Conservation (phyloP, 30 jellyfish, hydroid and myxozoan species). For the Morbakka virulenta region DNA sequence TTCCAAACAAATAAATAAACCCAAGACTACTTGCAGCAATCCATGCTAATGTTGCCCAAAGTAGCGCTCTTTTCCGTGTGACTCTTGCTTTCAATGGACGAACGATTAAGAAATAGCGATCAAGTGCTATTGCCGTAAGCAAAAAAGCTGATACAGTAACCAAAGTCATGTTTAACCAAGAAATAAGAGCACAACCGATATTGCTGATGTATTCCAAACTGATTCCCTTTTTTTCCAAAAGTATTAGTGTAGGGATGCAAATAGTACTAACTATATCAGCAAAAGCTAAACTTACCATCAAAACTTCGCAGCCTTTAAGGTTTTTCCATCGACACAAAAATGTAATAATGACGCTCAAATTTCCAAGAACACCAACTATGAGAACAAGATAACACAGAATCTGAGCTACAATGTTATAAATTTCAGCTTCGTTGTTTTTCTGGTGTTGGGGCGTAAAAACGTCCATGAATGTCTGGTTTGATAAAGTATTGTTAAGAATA, state of each 20-base stretch:
- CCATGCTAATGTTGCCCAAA: conserved; percentile 46
- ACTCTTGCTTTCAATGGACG: conserved; percentile 78
- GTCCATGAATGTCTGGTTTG: too few species aligned
- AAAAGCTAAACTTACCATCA: conserved; percentile 85
- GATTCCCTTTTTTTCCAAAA: conserved; percentile 26
- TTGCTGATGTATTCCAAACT: conserved; percentile 30
- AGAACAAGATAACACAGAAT: conserved; percentile 49
- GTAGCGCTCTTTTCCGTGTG: conserved; percentile 1
- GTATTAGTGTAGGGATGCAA: conserved; percentile 49
- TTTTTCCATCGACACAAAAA: conserved; percentile 57
- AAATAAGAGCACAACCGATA: conserved; percentile 69
- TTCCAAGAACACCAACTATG: conserved; percentile 70
- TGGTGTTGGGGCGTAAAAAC: too few species aligned
- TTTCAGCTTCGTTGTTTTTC: too few species aligned
- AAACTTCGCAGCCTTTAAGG: conserved; percentile 77
- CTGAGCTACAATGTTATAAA: too few species aligned
- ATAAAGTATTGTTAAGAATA: too few species aligned
- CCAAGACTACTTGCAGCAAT: conserved; percentile 49
- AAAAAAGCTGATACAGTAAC: conserved; percentile 82
- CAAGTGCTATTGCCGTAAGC: conserved; percentile 79
- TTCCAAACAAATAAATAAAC: conserved; percentile 22
- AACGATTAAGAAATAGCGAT: conserved; percentile 71
- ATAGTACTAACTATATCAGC: conserved; percentile 88
- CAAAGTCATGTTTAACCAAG: conserved; percentile 63
- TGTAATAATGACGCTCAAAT: conserved; percentile 53